These are phyloP conservation scores for Phyllotreta striolata DNA, from an alignment of 2,888 invertebrate genomes.

Conservation along the genomic window DNA sequence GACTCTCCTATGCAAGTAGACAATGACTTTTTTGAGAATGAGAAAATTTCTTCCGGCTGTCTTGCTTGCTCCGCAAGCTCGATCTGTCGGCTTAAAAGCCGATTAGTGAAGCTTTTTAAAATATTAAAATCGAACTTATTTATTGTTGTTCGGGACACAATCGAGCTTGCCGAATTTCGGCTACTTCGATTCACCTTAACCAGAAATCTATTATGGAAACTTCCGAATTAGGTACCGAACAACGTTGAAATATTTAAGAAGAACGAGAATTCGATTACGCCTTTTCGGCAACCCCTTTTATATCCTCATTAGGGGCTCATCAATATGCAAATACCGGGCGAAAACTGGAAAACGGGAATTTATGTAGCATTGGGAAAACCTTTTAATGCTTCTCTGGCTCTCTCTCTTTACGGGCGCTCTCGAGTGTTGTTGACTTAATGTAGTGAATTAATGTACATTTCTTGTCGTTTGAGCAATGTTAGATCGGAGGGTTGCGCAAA, in stretches of 20 bases:
- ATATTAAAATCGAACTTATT: too few relatives aligned
- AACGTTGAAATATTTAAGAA: slow-evolving; percentile 14
- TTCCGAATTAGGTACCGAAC: slow-evolving; percentile 10
- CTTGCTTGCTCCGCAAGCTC: too few relatives aligned
- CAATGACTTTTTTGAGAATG: too few relatives aligned
- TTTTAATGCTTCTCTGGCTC: slow-evolving; percentile 18
- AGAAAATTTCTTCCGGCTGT: too few relatives aligned
- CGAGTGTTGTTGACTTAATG: slow-evolving; percentile 34
- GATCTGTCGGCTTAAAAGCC: too few relatives aligned
- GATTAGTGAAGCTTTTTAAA: too few relatives aligned
- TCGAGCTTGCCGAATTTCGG: background rate
- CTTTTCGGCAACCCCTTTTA: slow-evolving; percentile 9
- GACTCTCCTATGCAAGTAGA: too few relatives aligned
- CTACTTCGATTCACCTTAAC: background rate
- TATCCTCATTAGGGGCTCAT: slow-evolving; percentile 30
- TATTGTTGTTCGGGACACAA: too few relatives aligned
- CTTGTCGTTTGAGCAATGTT: slow-evolving; percentile 16
- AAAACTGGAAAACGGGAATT: slow-evolving; percentile 20
- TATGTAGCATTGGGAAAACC: slow-evolving; percentile 31
- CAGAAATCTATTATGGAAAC: slow-evolving; percentile 6
- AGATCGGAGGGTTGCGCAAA: background rate
- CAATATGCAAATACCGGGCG: slow-evolving; percentile 30
- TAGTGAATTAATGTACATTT: slow-evolving; percentile 35
- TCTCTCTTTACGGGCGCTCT: slow-evolving; percentile 27
- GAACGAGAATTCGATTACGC: slow-evolving; percentile 12